Conservation (phyloP, 2,113 vertebrate genomes). For the Zosterops hypoxanthus region DNA sequence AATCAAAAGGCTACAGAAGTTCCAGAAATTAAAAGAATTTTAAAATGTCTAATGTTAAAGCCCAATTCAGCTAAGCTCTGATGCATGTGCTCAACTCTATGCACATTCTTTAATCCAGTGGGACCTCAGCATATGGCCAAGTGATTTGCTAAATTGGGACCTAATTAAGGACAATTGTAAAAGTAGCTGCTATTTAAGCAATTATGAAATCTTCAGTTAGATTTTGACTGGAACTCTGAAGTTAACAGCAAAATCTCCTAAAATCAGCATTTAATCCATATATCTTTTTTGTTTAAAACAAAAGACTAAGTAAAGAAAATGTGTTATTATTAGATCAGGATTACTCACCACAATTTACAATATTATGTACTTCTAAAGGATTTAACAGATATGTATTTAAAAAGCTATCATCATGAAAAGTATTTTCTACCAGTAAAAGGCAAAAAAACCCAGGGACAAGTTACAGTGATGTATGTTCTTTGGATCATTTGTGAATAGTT, state of each 20-base stretch:
- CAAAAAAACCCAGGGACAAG: background rate
- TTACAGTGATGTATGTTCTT: background rate
- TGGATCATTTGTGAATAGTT: background rate
- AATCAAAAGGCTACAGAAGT: background rate
- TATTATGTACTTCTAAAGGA: background rate
- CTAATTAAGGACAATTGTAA: conserved; percentile 65
- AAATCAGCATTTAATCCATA: background rate
- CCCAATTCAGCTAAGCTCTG: background rate
- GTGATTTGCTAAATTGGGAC: conserved; percentile 62
- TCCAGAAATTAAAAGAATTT: background rate
- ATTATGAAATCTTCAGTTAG: conserved; percentile 17
- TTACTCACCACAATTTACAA: background rate
- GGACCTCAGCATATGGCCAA: conserved; percentile 58
- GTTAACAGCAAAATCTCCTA: background rate
- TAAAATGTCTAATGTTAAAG: background rate
- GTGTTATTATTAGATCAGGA: background rate
- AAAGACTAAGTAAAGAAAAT: background rate
- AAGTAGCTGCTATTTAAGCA: conserved; percentile 50
- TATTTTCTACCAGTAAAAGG: background rate
- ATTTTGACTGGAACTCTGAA: conserved; percentile 33
- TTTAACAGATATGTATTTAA: background rate
- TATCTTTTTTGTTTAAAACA: background rate
- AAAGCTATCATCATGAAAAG: background rate
- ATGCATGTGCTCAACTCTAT: background rate
- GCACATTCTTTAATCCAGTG: conserved; percentile 16